Percentiles rank a stretch among this genome's conserved stretches.
phyloP scores from a whole-genome alignment of 2,888 invertebrate genomes.

The Eledona agricola region DNA sequence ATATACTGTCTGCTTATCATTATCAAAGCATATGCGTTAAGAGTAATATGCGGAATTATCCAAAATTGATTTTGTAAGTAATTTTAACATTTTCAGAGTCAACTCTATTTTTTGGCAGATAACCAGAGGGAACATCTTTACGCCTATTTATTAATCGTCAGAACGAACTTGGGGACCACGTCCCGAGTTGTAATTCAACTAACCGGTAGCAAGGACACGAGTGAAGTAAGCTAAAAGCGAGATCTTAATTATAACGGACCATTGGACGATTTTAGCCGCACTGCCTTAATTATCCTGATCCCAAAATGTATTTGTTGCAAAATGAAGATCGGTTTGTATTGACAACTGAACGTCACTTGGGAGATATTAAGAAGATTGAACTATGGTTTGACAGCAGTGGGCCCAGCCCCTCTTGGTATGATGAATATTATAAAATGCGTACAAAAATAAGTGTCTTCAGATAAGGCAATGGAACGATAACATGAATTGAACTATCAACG shows the following conservation, averaged over 20 bases:
- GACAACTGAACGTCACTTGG: conserved; percentile 46
- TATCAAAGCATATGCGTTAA: not conserved
- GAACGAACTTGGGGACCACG: conserved; percentile 36
- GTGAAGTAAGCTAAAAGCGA: conserved; percentile 9
- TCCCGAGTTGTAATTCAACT: conserved; percentile 31
- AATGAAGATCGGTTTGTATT: conserved; percentile 51
- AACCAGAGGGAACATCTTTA: conserved; percentile 19
- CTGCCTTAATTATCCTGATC: conserved; percentile 53
- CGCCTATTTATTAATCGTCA: conserved; percentile 31
- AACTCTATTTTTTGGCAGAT: conserved; percentile 16
- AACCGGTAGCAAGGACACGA: not conserved
- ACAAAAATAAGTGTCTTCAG: conserved; percentile 3
- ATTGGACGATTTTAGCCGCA: conserved; percentile 44
- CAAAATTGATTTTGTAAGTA: not conserved
- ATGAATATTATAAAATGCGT: too few species aligned
- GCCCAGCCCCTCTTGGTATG: conserved; percentile 49
- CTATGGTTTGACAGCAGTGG: conserved; percentile 51
- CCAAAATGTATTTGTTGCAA: conserved; percentile 46
- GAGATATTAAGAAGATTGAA: conserved; percentile 46
- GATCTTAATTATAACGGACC: not conserved
- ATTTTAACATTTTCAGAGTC: conserved; percentile 1
- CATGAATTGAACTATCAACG: not conserved
- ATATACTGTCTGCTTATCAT: conserved; percentile 39
- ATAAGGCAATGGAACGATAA: not conserved
- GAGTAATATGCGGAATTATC: not conserved